These are phyloP conservation scores for Eupeodes luniger DNA, from an alignment of 2,888 invertebrate species.

Conservation along the genomic window DNA sequence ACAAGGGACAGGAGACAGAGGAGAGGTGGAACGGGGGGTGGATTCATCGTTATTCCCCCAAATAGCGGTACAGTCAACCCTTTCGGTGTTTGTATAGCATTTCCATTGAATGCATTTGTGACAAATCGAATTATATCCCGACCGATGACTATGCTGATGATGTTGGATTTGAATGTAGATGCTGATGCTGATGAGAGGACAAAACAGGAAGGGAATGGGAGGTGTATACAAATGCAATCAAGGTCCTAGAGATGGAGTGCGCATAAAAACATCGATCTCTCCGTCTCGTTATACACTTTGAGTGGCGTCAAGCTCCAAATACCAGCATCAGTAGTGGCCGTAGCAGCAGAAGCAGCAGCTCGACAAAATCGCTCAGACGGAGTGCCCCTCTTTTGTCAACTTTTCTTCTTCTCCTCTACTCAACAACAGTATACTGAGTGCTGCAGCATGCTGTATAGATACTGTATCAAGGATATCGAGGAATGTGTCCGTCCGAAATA, in stretches of 20 bases:
- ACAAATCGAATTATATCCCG: slow-evolving; percentile 71
- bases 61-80: slow-evolving; percentile 18
- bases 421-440: neutral
- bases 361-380: neutral
- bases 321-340: neutral
- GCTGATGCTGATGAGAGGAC: slow-evolving; percentile 15
- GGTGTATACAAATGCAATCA: slow-evolving; percentile 65
- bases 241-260: slow-evolving; percentile 52
- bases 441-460: neutral
- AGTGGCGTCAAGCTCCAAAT: slow-evolving; percentile 46
- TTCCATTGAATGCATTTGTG: slow-evolving; percentile 67
- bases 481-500: slow-evolving; percentile 36
- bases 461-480: slow-evolving; percentile 4
- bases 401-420: neutral
- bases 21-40: neutral
- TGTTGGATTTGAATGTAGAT: slow-evolving; percentile 21
- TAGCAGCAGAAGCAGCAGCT: neutral
- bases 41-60: slow-evolving; percentile 3
- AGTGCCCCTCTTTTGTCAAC: neutral
- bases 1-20: neutral
- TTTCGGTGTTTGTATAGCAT: slow-evolving; percentile 63
- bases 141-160: slow-evolving; percentile 31
- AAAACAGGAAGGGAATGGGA: neutral
- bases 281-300: slow-evolving; percentile 43
- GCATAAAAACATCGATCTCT: slow-evolving; percentile 55